phyloP scores from a whole-genome alignment of 2,888 invertebrate genomes.

The Sclerodermus sp. region DNA sequence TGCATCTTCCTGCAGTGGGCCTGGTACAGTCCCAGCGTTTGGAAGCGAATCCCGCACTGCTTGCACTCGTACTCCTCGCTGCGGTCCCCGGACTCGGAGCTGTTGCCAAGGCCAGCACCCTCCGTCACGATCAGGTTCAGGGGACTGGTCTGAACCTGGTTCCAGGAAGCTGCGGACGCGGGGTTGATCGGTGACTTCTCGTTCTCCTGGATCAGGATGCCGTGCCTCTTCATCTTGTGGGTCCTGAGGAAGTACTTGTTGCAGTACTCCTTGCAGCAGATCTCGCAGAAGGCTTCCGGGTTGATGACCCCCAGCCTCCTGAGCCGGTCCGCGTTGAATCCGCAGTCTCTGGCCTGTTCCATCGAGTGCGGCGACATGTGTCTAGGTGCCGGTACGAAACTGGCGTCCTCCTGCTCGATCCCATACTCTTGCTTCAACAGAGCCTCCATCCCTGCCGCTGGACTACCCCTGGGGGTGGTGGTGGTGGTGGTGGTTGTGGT shows the following conservation, averaged over 20 bases:
- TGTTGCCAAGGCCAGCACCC: slow-evolving; percentile 57
- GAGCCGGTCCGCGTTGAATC: slow-evolving; percentile 73
- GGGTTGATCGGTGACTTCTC: slow-evolving; percentile 59
- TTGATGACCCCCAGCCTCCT: slow-evolving; percentile 79
- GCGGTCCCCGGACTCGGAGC: slow-evolving; percentile 60
- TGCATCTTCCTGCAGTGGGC: slow-evolving; percentile 47
- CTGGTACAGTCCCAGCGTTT: slow-evolving; percentile 55
- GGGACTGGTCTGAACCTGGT: slow-evolving; percentile 73
- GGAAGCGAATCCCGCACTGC: slow-evolving; percentile 60
- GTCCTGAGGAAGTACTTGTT: slow-evolving; percentile 90
- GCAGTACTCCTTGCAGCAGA: slow-evolving; percentile 91
- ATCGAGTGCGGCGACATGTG: slow-evolving; percentile 50
- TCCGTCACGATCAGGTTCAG: slow-evolving; percentile 76
- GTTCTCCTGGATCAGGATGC: slow-evolving; percentile 70
- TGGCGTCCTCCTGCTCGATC: slow-evolving; percentile 49
- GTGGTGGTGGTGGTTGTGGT: slow-evolving; percentile 34
- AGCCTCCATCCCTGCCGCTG: slow-evolving; percentile 47
- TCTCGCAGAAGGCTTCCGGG: slow-evolving; percentile 90
- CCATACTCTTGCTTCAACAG: slow-evolving; percentile 52
- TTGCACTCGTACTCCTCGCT: slow-evolving; percentile 60
- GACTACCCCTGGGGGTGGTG: slow-evolving; percentile 40
- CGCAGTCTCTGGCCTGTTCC: slow-evolving; percentile 70
- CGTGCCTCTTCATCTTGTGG: slow-evolving; percentile 92
- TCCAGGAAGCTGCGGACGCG: slow-evolving; percentile 45
- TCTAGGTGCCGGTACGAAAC: slow-evolving; percentile 41